A percentile compares a stretch with the other conserved stretches of the same genome.
Evolutionary conservation across 2,113 vertebrate genomes (phyloP).

Genomic region (Poicephalus meyeri): DNA sequence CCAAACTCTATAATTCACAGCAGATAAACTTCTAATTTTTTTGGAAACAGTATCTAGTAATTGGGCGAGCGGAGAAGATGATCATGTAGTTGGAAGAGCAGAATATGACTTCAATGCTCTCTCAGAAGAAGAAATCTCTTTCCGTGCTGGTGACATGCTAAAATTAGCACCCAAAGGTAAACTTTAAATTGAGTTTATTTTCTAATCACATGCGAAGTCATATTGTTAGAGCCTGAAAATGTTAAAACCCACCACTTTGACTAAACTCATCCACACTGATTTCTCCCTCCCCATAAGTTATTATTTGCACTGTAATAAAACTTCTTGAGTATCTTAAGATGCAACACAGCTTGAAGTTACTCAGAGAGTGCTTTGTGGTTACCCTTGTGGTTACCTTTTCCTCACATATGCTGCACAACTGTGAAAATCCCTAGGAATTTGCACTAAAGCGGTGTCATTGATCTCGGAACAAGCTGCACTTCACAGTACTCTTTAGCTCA

Average conservation of each 20-base stretch:
- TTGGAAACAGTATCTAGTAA: conserved; percentile 64
- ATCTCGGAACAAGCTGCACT: not conserved
- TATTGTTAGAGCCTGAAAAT: not conserved
- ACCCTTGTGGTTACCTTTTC: not conserved
- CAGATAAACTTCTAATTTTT: not conserved
- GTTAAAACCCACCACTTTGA: not conserved
- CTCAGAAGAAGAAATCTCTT: conserved; percentile 93
- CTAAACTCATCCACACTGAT: not conserved
- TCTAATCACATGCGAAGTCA: not conserved
- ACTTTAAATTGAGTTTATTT: not conserved
- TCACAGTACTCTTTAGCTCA: not conserved
- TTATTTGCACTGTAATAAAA: not conserved
- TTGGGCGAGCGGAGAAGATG: conserved; percentile 93
- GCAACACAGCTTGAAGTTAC: not conserved
- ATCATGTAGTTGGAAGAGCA: conserved; percentile 93
- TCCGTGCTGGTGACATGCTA: conserved; percentile 91
- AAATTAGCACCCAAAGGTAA: conserved; percentile 96
- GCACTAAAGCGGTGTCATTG: not conserved
- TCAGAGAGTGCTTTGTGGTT: not conserved
- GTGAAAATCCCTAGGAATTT: not conserved
- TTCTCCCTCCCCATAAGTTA: not conserved
- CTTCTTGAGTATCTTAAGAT: not conserved
- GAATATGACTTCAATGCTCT: conserved; percentile 92
- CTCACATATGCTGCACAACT: not conserved
- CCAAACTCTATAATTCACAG: not conserved